Conservation (phyloP, 2,113 vertebrate genomes). For the Anguilla japonica region DNA sequence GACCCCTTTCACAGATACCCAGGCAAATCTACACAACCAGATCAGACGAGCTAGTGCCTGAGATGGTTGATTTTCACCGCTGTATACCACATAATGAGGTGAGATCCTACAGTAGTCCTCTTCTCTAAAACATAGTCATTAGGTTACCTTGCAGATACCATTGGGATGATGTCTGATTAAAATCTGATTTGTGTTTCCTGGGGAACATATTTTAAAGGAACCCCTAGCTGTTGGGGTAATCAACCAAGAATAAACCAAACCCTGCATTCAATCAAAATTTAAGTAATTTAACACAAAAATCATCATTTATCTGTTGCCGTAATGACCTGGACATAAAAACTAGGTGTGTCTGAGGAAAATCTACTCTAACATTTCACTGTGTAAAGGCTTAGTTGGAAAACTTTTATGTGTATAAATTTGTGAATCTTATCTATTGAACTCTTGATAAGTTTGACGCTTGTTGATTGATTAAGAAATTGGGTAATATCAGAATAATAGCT, state of each 20-base stretch:
- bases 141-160: background rate
- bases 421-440: constrained; percentile 18
- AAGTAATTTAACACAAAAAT: background rate
- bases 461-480: constrained; percentile 4
- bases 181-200: background rate
- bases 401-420: constrained; percentile 1
- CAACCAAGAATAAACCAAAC: background rate
- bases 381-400: background rate
- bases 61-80: constrained; percentile 68
- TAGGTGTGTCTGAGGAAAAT: background rate
- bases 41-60: constrained; percentile 69
- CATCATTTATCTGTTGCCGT: background rate
- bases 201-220: background rate
- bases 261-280: background rate
- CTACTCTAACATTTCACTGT: background rate
- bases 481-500: background rate
- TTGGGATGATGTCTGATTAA: background rate
- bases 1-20: constrained; percentile 68
- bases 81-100: constrained; percentile 68
- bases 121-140: background rate
- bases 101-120: constrained; percentile 31
- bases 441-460: constrained; percentile 11
- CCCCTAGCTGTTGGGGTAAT: no score
- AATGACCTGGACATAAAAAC: background rate
- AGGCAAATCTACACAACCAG: constrained; percentile 75